Evolutionary conservation across 35 echinoderm and acorn worm species (phyloP), one percentile per base, ranked within the genome.

Genomic region (Anneissia japonica): DNA sequence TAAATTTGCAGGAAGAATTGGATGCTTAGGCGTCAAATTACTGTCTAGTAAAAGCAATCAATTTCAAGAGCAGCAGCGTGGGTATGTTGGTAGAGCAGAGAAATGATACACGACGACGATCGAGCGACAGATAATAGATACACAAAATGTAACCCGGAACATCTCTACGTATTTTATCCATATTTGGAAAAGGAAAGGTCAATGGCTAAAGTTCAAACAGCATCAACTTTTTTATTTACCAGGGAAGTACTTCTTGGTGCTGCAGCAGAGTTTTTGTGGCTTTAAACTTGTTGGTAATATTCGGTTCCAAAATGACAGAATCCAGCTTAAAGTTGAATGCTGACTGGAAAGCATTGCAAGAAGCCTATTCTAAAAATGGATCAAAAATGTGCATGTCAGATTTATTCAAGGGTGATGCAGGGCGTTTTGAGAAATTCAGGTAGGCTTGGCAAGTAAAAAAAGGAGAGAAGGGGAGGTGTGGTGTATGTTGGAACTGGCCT

Each of bases 371-470:
- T n/a, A 83, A 83, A 21, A 46, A 84, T n/a, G 88, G 85, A 31
- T 79, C 56, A 11, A 93, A 88, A 64, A 37, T 97, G 19, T 85
- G 89, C 36, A 84, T 97, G 74, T 34, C 79, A 43, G 43, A 88
- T 32, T 80, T 97, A 73, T 93, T 97, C 43, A 36, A 82, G n/a
- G 26, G 46, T 28, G 91, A 97, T 72, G 77, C 95, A 26, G 43
- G 72, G 26, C 88, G 95, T 19, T 97, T 97, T 85, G 82, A 93
- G 19, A 90, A 93, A 83, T 97, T 88, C 82, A 97, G 95, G 88
- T 93, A 86, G 74, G 34, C 12, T 26, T 33, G 14, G 10, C 10
- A 19, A 30, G 19, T 19, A 31, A 16, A 26, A 30, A 74, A 9
- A 51, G 21, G 79, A 12, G 34, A 72, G 32, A 34, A 33, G 43